Evolutionary conservation across 2,888 invertebrate genomes (phyloP), one percentile per base, ranked within the genome.

Genomic region (Drosophila aldrichi): DNA sequence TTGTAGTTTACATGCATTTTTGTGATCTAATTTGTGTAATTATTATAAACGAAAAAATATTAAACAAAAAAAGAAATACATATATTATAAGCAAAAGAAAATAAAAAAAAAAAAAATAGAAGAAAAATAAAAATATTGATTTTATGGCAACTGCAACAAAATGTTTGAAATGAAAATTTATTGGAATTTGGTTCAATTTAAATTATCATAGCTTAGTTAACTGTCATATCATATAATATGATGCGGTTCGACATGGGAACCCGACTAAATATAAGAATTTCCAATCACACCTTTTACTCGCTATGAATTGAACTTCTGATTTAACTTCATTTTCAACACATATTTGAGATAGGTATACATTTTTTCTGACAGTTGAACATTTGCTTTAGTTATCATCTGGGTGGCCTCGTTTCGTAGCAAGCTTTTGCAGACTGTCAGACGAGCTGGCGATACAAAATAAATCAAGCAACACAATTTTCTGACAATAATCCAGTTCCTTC

Each of bases 1-100:
- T 81, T 80, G 91, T 89, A 90, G 85, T 88, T 90, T 90, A 85
- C 80, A 89, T 91, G 89, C 91, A 89, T 89, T 89, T 89, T 89
- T 91, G 89, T 89, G 89, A 89, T 89, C 85, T 89, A 91, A 85
- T 89, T 89, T 89, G 85, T 91, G 89, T 91, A 91, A 89, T 83
- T 91, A 85, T 77, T 85, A 70, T 89, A 90, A 85, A 82, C 67
- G 60, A 88, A 84, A 83, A 52, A 73, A 32, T 10, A 32, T 10
- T 32, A 32, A 32, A 32, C 32, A 32, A 32, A 76, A 77, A 71
- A 68, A 82, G 48, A 59, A 36, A 41, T 25, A 74, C 52, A 76
- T 81, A 80, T 56, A 62, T 67, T 85, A 73, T 60, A 60, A 68
- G 65, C 59, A 58, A 71, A 81, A 76, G 70, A 70, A 57, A 74